These are phyloP conservation scores for Tetramorium parvispinum DNA, from an alignment of 1,140 invertebrate species.

Conservation along the genomic window DNA sequence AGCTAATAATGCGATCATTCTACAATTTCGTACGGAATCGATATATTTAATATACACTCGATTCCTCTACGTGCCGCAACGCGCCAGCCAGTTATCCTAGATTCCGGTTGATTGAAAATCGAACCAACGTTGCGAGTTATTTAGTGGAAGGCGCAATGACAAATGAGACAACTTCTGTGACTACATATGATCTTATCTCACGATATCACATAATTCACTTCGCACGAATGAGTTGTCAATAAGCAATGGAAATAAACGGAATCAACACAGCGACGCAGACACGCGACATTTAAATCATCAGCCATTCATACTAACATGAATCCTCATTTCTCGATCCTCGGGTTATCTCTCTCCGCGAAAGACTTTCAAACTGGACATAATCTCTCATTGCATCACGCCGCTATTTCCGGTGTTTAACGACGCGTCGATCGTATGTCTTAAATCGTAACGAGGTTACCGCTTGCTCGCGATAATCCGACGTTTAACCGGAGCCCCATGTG, in stretches of 20 bases:
- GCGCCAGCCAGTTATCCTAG: conserved; percentile 9
- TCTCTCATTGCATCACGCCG: conserved; percentile 24
- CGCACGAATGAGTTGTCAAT: conserved; percentile 47
- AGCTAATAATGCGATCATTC: not conserved
- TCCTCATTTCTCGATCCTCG: not conserved
- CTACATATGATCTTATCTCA: conserved; percentile 34
- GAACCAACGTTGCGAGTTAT: conserved; percentile 21
- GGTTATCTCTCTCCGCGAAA: not conserved
- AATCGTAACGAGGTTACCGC: conserved; percentile 2
- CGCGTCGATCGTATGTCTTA: conserved; percentile 29
- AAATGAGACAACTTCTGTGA: conserved; percentile 48
- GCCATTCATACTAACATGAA: conserved; percentile 19
- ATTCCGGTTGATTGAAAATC: conserved; percentile 48
- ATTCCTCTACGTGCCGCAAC: not conserved
- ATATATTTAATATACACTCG: not conserved
- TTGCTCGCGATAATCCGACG: conserved; percentile 16
- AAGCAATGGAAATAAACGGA: not conserved
- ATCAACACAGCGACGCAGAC: conserved; percentile 9
- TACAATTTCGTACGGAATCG: not conserved
- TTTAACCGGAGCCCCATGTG: not conserved
- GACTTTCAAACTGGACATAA: conserved; percentile 11
- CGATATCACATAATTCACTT: conserved; percentile 40
- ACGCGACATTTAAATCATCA: conserved; percentile 37
- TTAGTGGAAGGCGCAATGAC: conserved; percentile 41
- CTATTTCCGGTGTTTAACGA: conserved; percentile 49